phyloP scores from a whole-genome alignment of 2,888 invertebrate genomes.

The Charanyca ferruginea region DNA sequence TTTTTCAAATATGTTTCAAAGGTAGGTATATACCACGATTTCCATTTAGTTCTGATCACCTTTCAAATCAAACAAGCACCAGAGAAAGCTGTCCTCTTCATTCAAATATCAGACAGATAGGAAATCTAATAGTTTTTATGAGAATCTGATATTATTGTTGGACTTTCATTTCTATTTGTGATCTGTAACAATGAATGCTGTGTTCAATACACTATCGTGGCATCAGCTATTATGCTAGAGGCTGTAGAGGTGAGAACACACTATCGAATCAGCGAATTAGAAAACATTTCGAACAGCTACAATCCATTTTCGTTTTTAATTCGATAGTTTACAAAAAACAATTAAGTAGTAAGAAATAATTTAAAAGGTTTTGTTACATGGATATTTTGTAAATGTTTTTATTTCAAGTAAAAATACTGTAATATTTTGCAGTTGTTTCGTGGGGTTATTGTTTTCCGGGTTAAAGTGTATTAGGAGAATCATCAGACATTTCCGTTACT shows the following conservation, averaged over 20 bases:
- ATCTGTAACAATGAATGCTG: conserved; percentile 62
- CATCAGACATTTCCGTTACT: too few species aligned
- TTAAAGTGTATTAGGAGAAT: too few species aligned
- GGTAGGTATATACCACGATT: conserved; percentile 9
- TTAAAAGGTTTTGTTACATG: too few species aligned
- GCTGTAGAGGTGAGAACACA: conserved; percentile 26
- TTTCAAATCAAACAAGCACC: conserved; percentile 33
- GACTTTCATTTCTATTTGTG: conserved; percentile 65
- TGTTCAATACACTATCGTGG: conserved; percentile 58
- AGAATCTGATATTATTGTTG: conserved; percentile 57
- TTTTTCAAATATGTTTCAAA: background rate
- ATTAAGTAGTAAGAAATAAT: background rate
- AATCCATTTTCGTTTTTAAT: background rate
- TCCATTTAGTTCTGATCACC: conserved; percentile 12
- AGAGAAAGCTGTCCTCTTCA: conserved; percentile 55
- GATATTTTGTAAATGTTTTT: too few species aligned
- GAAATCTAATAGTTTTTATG: conserved; percentile 56
- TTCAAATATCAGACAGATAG: conserved; percentile 56
- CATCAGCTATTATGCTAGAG: conserved; percentile 59
- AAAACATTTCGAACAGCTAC: background rate
- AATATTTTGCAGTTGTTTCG: too few species aligned
- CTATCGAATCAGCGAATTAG: background rate
- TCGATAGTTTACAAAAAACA: background rate
- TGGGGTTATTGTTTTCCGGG: too few species aligned
- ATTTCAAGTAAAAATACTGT: too few species aligned